Percentiles rank a stretch among this genome's conserved stretches.
Evolutionary conservation across 2,888 invertebrate species (phyloP).

Genomic region (Trissolcus brochymenae): DNA sequence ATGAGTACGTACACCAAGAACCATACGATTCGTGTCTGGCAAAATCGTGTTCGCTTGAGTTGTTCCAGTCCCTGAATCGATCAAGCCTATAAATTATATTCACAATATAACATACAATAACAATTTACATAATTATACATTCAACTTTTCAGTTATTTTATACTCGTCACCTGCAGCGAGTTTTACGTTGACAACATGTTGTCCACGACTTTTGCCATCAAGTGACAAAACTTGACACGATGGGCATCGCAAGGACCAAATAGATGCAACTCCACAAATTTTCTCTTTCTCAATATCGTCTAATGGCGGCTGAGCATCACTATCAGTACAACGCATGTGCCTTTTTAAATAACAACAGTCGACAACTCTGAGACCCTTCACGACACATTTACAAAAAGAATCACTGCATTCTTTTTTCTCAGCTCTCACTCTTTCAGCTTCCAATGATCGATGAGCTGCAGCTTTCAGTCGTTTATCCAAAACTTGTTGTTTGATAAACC

Average conservation of each 20-base stretch:
- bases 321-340: constrained; percentile 8
- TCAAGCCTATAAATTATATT: constrained; percentile 11
- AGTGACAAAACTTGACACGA: constrained; percentile 3
- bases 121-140: too few species aligned
- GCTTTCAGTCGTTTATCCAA: constrained; percentile 7
- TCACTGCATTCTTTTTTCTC: background rate
- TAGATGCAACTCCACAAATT: constrained; percentile 3
- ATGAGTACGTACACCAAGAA: constrained; percentile 56
- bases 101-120: too few species aligned
- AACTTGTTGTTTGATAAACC: constrained; percentile 21
- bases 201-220: background rate
- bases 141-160: background rate
- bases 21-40: too few species aligned
- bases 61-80: constrained; percentile 13
- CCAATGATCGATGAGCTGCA: constrained; percentile 8
- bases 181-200: constrained; percentile 11
- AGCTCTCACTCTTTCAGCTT: constrained; percentile 2
- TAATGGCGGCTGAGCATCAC: background rate
- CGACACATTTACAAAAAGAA: background rate
- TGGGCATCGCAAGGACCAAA: constrained; percentile 14
- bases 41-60: constrained; percentile 9
- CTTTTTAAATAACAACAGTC: constrained; percentile 2
- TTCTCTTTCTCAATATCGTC: constrained; percentile 16
- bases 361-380: constrained; percentile 2
- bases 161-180: constrained; percentile 9